Evolutionary conservation across 2,113 vertebrate species (phyloP), one percentile per base, ranked within the genome.

Genomic region (Cyrtonyx montezumae): DNA sequence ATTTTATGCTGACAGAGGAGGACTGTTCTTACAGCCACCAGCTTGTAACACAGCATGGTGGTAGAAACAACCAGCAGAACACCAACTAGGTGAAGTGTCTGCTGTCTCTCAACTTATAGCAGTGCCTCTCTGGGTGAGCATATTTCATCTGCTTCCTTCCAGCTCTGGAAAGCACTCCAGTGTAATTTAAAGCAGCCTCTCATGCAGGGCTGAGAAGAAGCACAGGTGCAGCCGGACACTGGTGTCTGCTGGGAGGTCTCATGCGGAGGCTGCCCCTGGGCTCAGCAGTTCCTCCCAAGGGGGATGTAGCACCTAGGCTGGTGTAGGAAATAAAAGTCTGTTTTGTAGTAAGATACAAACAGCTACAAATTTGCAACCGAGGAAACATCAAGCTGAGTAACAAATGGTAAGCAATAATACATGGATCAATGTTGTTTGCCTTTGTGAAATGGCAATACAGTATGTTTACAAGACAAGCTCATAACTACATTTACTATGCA

Each of bases 381-480:
- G 69, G 86, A 87, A 51, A 32, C 28, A 30, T 79, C 45, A 48
- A 43, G 20, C 51, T 83, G 79, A 40, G 83, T 77, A 87, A 43
- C 48, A 49, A 66, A 56, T 75, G 69, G 3, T 68, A 61, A 81
- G 83, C 32, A 92, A 37, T 73, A 89, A 48, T 21, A 26, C 13
- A 32, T 1, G 5, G 68, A 70, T 62, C 84, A 80, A 51, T 8
- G 19, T 11, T 69, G 46, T 70, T 75, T 80, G 34, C 3, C 0
- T 55, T 8, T 71, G 55, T 74, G 80, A 55, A 78, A 59, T 45
- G 86, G 32, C 61, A 88, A 22, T 75, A 37, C 11, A 59, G 25
- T 80, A 14, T 34, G 21, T 86, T 92, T 92, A 88, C 9, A 65
- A 63, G 73, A 80, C 69, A 58, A 53, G 13, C 26, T 77, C 69